Conservation (phyloP, 2,888 invertebrate species). For the Congeria kusceri region DNA sequence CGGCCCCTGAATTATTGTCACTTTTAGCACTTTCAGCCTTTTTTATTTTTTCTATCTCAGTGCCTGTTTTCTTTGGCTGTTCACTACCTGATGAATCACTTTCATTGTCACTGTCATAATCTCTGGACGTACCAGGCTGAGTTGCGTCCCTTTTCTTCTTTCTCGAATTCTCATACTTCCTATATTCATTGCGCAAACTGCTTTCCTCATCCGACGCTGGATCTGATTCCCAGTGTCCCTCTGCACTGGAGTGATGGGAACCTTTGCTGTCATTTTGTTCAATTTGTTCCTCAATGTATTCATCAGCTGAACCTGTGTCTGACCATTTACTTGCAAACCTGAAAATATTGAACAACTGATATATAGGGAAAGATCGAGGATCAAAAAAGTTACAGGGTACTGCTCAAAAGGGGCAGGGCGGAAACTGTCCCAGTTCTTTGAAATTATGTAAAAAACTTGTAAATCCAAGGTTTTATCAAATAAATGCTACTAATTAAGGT, state of each 20-base stretch:
- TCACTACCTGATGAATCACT: conserved; percentile 1
- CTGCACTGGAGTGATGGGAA: background rate
- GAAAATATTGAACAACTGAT: background rate
- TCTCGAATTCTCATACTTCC: conserved; percentile 13
- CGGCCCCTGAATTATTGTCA: conserved; percentile 27
- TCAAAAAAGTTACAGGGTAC: too few species aligned
- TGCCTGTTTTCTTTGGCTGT: background rate
- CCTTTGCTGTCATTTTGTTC: background rate
- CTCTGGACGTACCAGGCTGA: conserved; percentile 5
- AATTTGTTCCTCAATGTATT: conserved; percentile 7
- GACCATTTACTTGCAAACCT: conserved; percentile 31
- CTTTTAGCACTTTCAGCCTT: conserved; percentile 14
- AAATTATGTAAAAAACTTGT: too few species aligned
- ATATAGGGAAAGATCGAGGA: too few species aligned
- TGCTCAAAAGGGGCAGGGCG: too few species aligned
- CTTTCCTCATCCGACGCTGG: conserved; percentile 5
- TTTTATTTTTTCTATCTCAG: conserved; percentile 3
- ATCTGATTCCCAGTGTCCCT: background rate
- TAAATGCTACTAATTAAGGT: too few species aligned
- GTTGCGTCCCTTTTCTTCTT: conserved; percentile 13
- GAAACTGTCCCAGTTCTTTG: too few species aligned
- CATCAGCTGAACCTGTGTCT: conserved; percentile 21
- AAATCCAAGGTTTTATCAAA: too few species aligned
- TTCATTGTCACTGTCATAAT: conserved; percentile 19
- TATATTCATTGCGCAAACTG: background rate